phyloP scores from a whole-genome alignment of 2,113 vertebrate genomes.

The Lycaon pictus region DNA sequence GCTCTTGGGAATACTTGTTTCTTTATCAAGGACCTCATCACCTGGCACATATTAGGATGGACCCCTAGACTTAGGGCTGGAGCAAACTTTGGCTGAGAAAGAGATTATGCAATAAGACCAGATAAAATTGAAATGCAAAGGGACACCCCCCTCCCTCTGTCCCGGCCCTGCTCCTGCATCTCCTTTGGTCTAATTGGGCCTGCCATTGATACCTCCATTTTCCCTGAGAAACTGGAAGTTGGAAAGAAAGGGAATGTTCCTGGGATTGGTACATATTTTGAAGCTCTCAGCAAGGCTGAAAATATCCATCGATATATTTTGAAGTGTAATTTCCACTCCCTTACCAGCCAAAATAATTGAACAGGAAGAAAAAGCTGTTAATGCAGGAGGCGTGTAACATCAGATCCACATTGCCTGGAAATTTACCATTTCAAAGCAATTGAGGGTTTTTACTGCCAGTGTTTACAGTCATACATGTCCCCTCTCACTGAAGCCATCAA shows the following conservation, averaged over 20 bases:
- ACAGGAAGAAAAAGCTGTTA: slow-evolving; percentile 73
- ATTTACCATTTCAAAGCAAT: slow-evolving; percentile 63
- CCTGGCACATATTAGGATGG: neutral
- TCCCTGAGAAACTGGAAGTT: slow-evolving; percentile 46
- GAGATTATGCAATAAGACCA: neutral
- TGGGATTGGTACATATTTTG: slow-evolving; percentile 52
- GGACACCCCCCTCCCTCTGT: neutral
- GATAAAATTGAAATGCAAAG: slow-evolving; percentile 28
- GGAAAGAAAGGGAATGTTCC: slow-evolving; percentile 56
- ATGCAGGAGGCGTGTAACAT: slow-evolving; percentile 36
- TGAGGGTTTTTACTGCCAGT: slow-evolving; percentile 46
- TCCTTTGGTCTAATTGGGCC: neutral
- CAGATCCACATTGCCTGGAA: slow-evolving; percentile 53
- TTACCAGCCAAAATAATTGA: slow-evolving; percentile 76
- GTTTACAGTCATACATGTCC: slow-evolving; percentile 47
- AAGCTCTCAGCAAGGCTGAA: slow-evolving; percentile 58
- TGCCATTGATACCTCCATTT: slow-evolving; percentile 35
- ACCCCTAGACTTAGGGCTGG: neutral
- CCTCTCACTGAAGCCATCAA: slow-evolving; percentile 51
- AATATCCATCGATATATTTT: slow-evolving; percentile 63
- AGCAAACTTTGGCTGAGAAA: neutral
- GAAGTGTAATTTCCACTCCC: slow-evolving; percentile 73
- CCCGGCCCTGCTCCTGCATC: neutral
- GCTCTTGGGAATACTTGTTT: neutral
- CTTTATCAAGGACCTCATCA: neutral